phyloP scores from a whole-genome alignment of 92 coral and sea anemone genomes.

The Desmophyllum pertusum region DNA sequence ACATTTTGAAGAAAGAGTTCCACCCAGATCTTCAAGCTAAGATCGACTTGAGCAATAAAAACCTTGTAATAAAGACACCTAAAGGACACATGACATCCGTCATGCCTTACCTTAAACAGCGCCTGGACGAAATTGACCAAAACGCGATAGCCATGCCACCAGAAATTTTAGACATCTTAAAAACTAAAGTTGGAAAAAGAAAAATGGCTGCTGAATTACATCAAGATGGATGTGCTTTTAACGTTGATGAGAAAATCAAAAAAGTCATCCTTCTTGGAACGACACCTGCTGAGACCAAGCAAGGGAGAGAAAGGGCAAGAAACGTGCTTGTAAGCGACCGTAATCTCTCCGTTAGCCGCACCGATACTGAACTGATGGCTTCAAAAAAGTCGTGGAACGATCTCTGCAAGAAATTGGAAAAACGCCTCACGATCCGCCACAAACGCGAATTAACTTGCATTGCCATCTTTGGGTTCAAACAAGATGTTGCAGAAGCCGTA shows the following conservation, averaged over 20 bases:
- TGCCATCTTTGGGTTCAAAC: slow-evolving; percentile 32
- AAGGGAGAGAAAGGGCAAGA: slow-evolving; percentile 5
- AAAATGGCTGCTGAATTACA: slow-evolving; percentile 30
- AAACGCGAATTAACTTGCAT: slow-evolving; percentile 32
- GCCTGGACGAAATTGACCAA: slow-evolving; percentile 37
- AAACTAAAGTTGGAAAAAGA: slow-evolving; percentile 26
- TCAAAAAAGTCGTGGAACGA: slow-evolving; percentile 39
- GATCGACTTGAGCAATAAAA: slow-evolving; percentile 10
- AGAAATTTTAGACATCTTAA: slow-evolving; percentile 31
- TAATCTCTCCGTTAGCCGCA: not conserved
- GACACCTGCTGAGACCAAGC: not conserved
- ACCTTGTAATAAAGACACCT: slow-evolving; percentile 32
- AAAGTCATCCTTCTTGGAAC: slow-evolving; percentile 23
- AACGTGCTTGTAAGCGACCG: slow-evolving; percentile 23
- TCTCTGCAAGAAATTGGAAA: slow-evolving; percentile 29
- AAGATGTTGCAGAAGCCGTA: slow-evolving; percentile 37
- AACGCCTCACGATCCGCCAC: slow-evolving; percentile 25
- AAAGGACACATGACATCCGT: slow-evolving; percentile 18
- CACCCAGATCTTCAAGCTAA: slow-evolving; percentile 3
- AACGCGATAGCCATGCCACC: slow-evolving; percentile 3
- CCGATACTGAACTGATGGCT: not conserved
- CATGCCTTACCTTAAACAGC: not conserved
- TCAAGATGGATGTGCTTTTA: slow-evolving; percentile 31
- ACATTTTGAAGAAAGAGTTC: slow-evolving; percentile 14
- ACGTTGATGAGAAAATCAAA: slow-evolving; percentile 24